Evolutionary conservation across 2,888 invertebrate genomes (phyloP), one percentile per base, ranked within the genome.

Genomic region (Amphiduros pacificus): DNA sequence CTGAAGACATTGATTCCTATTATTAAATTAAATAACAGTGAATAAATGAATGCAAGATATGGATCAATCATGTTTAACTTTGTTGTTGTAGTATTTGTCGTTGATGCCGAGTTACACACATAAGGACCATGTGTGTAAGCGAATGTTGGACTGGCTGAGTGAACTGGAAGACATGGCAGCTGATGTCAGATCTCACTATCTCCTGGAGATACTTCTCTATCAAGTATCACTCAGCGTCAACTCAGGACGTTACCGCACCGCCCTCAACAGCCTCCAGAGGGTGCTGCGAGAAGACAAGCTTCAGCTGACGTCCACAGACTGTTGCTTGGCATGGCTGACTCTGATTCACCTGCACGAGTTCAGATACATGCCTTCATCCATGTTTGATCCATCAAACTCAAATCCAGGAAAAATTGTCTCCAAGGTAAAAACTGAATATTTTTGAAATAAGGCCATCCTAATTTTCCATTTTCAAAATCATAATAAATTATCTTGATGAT

Each of bases 171-270:
- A 65, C 31, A 29, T 54, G 17, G 50, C 60, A 3, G 41, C 50
- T 49, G 62, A 63, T 27, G 51, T 62, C 17, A 57, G 64, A n/a
- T 79, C 78, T 1, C 77, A 77, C 63, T 71, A 75, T 41, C 61
- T 75, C 0, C 64, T 79, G 24, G 80, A 81, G 67, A 70, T 71
- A 50, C 61, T 79, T 22, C 61, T 80, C 6, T 78, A 75, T 64
- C 73, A 71, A 60, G 69, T 73, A 0, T 60, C 71, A 0, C 67
- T 81, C 2, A 70, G 71, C 48, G 64, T 77, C 6, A 70, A 71
- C 56, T 69, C 74, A n/a, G 79, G 79, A 24, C 62, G 71, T n/a
- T 44, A 20, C 44, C 44, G 44, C n/a, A 44, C n/a, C 22, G 44
- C 44, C n/a, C n/a, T 44, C 6, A 44, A 44, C n/a, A 24, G 22